Conservation (phyloP, 1,140 invertebrate genomes). For the Diabrotica undecimpunctata region DNA sequence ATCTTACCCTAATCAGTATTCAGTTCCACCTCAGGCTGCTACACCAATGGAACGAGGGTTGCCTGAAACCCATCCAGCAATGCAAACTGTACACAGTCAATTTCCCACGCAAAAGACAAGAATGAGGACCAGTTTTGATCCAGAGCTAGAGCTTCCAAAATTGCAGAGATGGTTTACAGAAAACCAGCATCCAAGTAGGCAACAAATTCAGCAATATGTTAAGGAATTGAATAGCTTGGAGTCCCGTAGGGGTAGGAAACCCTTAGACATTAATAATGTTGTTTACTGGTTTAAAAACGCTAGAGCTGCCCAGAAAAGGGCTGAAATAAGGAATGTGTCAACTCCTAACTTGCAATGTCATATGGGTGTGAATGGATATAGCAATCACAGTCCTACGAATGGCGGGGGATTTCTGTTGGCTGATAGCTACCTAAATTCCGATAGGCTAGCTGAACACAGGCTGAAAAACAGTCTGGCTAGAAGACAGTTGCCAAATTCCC, state of each 20-base stretch:
- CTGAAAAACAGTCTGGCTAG: conserved; percentile 52
- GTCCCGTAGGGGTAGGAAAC: conserved; percentile 86
- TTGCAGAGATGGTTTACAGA: conserved; percentile 93
- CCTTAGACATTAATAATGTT: conserved; percentile 94
- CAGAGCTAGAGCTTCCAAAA: conserved; percentile 90
- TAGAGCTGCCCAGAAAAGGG: conserved; percentile 87
- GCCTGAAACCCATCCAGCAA: conserved; percentile 60
- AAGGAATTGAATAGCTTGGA: conserved; percentile 88
- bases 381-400: conserved; percentile 59
- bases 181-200: conserved; percentile 90
- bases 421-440: conserved; percentile 53
- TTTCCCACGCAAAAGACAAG: conserved; percentile 82
- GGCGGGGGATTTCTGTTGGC: conserved; percentile 53
- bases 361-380: conserved; percentile 59
- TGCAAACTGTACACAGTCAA: conserved; percentile 69
- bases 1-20: conserved; percentile 47
- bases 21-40: conserved; percentile 44
- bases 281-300: conserved; percentile 99
- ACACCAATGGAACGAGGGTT: conserved; percentile 51
- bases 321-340: conserved; percentile 63
- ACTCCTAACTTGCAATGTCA: conserved; percentile 53
- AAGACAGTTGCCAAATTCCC: conserved; percentile 49
- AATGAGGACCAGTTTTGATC: conserved; percentile 91
- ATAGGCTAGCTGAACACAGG: conserved; percentile 47
- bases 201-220: conserved; percentile 94